Base-by-base conservation (phyloP, 2,888 invertebrate species). In the Brachyopa scutellaris region DNA sequence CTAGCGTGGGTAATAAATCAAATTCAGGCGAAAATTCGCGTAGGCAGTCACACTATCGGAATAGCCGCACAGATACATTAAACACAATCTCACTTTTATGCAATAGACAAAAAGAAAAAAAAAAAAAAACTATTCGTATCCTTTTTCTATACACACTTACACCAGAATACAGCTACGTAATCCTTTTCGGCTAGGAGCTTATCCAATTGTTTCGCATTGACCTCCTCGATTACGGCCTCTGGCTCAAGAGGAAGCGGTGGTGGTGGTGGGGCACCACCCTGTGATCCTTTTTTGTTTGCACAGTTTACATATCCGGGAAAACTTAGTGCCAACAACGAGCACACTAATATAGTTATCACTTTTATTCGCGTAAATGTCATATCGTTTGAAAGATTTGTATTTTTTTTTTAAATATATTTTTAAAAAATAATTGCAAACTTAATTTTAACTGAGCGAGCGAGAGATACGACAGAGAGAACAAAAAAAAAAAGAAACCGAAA, bases 151-250 rank as follows among this genome's bases (percentile, higher is more conserved):
- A 21, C 21, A 23, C 92, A 96, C 97, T 97, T 95, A 97, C 97
- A 97, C 96, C 97, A 97, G 92, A 95, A 97, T 92, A 97, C 97
- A 91, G 97, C 97, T 91, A 97, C 96, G 93, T 95, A 97, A 92
- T 97, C 97, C 94, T 97, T 96, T 88, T 96, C 96, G 91, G 94
- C 94, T 91, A 97, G 93, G 88, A 97, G 93, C 90, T 95, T 94
- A 91, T 97, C 97, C 92, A 97, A 94, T 92, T 97, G 96, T 92
- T 97, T 97, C 90, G 96, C 94, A 91, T 95, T 96, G 92, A 97
- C 96, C 92, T 97, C 97, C 92, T 97, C 97, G 93, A 97, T 97
- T 92, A 95, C 94, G 91, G 96, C 93, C 89, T 95, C 95, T 87
- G 90, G 89, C 67, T 89, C 89, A 62, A 87, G 84, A 61, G 88